Base-by-base conservation (phyloP, 2,113 vertebrate genomes). In the Gallinago paraguaiae region DNA sequence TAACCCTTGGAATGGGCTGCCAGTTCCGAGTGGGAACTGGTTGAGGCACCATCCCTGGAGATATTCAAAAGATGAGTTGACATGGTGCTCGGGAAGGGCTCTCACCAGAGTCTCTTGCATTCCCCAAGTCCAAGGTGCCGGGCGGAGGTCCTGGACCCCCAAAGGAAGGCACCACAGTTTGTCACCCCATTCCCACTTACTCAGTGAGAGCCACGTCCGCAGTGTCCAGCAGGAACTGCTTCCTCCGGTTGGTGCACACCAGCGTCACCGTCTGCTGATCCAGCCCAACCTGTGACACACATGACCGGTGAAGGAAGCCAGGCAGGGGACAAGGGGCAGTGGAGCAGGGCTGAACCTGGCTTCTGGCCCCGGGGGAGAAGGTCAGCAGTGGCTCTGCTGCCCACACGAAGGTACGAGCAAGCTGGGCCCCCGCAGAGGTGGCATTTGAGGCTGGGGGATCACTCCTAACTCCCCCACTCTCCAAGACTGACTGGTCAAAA, bases 161-260 rank as follows among this genome's bases (percentile, higher is more conserved):
- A 22, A 25, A 37, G 39, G 22, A 54, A 37, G 27, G n/a, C 1
- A 1, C 37, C 37, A 9, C 2, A 0, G 35, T 11, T 31, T 5
- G 0, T 16, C 8, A 0, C 30, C 24, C 4, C 0, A 17, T 16
- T 13, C 57, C 31, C 48, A 97, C 99, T 98, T 97, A 99, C 99
- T 98, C 95, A 0, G 99, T 99, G 86, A 99, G 98, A 25, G 98
- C 98, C 71, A 97, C 48, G 12, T 99, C 99, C 0, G 99, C 99
- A 0, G 99, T 98, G 97, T 99, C 99, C 50, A 99, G 97, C 82
- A 99, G 97, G 97, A 99, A 99, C 95, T 99, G 99, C 86, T 99
- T 98, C 96, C 99, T 97, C 94, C 99, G 98, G 91, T 99, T 99
- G 86, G 98, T 99, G 96, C 99, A 99, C 78, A 99, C 99, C 90